A percentile compares a stretch with the other conserved stretches of the same genome.
These are phyloP conservation scores for Acanthosepion esculentum DNA, from an alignment of 2,888 invertebrate species.

Conservation along the genomic window DNA sequence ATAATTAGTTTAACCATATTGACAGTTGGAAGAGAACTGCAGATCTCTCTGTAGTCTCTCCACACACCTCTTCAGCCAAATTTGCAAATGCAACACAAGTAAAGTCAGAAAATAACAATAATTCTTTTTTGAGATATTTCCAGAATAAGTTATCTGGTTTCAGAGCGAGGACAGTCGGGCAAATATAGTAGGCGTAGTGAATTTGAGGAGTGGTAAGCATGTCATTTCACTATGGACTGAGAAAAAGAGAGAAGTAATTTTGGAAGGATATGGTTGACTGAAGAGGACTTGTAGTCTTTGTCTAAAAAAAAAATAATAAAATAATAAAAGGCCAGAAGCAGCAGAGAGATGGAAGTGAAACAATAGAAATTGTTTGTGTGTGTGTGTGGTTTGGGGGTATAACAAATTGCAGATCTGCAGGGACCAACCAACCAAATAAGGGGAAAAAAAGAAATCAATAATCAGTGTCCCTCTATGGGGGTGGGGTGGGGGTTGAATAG, in stretches of 20 bases:
- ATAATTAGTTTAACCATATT: not conserved
- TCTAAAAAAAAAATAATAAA: not conserved
- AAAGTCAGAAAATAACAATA: not conserved
- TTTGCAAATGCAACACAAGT: not conserved
- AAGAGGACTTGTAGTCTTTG: not conserved
- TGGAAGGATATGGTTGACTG: not conserved
- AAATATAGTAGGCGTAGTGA: not conserved
- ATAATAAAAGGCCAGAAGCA: not conserved
- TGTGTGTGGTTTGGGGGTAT: not conserved
- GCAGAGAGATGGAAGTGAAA: not conserved
- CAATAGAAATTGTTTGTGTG: not conserved
- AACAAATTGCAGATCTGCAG: not conserved
- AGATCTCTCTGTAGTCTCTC: not conserved
- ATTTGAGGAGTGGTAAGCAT: not conserved
- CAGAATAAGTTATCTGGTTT: not conserved
- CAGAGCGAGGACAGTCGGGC: not conserved
- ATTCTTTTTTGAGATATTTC: not conserved
- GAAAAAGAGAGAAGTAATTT: not conserved
- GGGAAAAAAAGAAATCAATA: not conserved
- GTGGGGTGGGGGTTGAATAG: not conserved
- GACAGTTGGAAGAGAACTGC: not conserved
- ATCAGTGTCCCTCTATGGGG: not conserved
- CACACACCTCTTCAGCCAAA: not conserved
- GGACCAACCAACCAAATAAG: not conserved
- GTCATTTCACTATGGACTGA: not conserved